Conservation (phyloP, 2,888 invertebrate genomes). For the Leptinotarsa peninsularis region DNA sequence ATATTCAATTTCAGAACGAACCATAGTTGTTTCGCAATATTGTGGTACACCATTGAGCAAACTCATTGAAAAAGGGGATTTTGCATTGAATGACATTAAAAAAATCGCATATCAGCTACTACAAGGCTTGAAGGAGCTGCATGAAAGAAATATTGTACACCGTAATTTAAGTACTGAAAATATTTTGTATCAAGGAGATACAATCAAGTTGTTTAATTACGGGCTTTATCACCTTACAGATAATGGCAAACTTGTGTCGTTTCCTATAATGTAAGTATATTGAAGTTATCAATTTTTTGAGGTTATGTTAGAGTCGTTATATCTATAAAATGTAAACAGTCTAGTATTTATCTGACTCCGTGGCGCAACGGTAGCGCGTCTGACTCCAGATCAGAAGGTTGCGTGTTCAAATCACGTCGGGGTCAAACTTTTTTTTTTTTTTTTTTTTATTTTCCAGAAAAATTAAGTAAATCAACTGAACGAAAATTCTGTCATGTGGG, state of each 20-base stretch:
- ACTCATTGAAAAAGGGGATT: slow-evolving; percentile 66
- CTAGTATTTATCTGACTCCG: slow-evolving; percentile 73
- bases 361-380: slow-evolving; percentile 98
- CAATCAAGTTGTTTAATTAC: slow-evolving; percentile 90
- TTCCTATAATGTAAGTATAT: slow-evolving; percentile 82
- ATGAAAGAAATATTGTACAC: slow-evolving; percentile 79
- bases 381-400: slow-evolving; percentile 99
- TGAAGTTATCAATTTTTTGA: neutral
- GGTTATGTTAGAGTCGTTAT: slow-evolving; percentile 17
- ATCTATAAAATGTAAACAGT: neutral
- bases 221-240: slow-evolving; percentile 95
- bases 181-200: slow-evolving; percentile 79
- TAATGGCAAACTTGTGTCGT: slow-evolving; percentile 86
- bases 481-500: no score
- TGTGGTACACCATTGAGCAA: slow-evolving; percentile 75
- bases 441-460: slow-evolving; percentile 34
- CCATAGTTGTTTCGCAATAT: slow-evolving; percentile 85
- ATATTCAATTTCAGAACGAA: slow-evolving; percentile 72
- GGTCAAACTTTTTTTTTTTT: slow-evolving; percentile 72
- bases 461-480: no score
- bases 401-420: slow-evolving; percentile 98
- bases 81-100: slow-evolving; percentile 69
- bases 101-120: slow-evolving; percentile 81
- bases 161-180: slow-evolving; percentile 86
- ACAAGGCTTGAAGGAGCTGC: slow-evolving; percentile 78